Percentiles rank a stretch among this genome's conserved stretches.
phyloP scores from a whole-genome alignment of 2,797 vertebrate species.

The Geotrypetes seraphini region DNA sequence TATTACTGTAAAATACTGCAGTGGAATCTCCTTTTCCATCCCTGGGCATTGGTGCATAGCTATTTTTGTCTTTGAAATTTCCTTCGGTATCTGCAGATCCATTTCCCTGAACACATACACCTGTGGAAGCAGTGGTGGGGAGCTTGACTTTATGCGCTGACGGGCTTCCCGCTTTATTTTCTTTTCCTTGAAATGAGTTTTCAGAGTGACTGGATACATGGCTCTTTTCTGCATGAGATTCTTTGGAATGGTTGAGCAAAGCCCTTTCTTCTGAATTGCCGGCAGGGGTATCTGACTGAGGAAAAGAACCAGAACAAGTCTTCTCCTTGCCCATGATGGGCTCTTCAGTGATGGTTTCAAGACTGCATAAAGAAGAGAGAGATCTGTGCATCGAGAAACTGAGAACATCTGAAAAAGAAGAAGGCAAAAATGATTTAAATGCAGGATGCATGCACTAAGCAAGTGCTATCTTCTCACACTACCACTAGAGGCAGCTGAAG shows the following conservation, averaged over 20 bases:
- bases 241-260: constrained; percentile 1
- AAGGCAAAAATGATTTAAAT: background rate
- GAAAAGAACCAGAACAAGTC: constrained; percentile 22
- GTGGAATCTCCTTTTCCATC: background rate
- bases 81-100: background rate
- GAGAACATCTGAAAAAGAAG: constrained; percentile 38
- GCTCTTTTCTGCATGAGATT: constrained; percentile 4
- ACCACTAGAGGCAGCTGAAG: too few relatives aligned
- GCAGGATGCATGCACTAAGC: too few relatives aligned
- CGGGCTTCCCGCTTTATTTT: background rate
- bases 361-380: constrained; percentile 53
- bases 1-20: background rate
- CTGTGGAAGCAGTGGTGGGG: background rate
- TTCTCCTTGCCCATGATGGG: constrained; percentile 39
- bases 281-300: constrained; percentile 11
- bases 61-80: background rate
- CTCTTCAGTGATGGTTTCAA: constrained; percentile 70
- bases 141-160: constrained; percentile 3
- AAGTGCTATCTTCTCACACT: too few relatives aligned
- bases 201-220: background rate
- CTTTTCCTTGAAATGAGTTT: background rate
- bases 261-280: constrained; percentile 27
- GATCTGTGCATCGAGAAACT: constrained; percentile 52
- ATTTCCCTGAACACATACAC: background rate
- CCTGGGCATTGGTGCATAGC: background rate